Evolutionary conservation across 2,797 vertebrate genomes (phyloP), one percentile per base, ranked within the genome.

Genomic region (Xenentodon cancila): DNA sequence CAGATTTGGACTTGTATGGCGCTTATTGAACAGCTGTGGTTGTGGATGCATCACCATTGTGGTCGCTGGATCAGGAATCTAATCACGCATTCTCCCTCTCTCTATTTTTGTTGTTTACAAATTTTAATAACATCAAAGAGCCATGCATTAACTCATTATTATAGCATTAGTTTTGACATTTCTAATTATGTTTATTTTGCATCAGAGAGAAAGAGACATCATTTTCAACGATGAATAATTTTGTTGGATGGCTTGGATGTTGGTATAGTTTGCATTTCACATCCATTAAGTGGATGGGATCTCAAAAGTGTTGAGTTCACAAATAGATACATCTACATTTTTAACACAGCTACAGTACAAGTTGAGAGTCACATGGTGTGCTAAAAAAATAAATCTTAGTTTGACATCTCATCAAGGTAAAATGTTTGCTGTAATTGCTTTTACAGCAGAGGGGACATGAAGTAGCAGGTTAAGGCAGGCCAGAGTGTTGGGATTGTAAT

Each of bases 321-420:
- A 25, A 15, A 34, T 12, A 50, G 37, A 11, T 48, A 49, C 9
- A 40, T 30, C 15, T 49, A 11, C 46, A 17, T 21, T 48, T 71
- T 9, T 22, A 2, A 42, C 8, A 55, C 60, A 65, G 25, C 18
- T n/a, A 45, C 15, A 17, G 7, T 17, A 51, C 11, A 32, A 51
- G 7, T 27, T 7, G 1, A 16, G 21, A 16, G 37, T 48, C 3
- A 59, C 53, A 45, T 47, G 11, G 42, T 55, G 30, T 56, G 47
- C 5, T 40, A 7, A 40, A 45, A 49, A 44, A 45, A 30, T 1
- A 30, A 30, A 30, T 51, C 47, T 51, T 65, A 20, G 16, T n/a
- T n/a, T 44, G 46, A 44, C 15, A 51, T 50, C 63, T 49, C 37
- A 65, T 51, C n/a, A n/a, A n/a, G n/a, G n/a, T 65, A 65, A 20